Percentiles rank a stretch among this genome's conserved stretches.
phyloP scores from a whole-genome alignment of 2,888 invertebrate genomes.

The Drosophila seclusa region DNA sequence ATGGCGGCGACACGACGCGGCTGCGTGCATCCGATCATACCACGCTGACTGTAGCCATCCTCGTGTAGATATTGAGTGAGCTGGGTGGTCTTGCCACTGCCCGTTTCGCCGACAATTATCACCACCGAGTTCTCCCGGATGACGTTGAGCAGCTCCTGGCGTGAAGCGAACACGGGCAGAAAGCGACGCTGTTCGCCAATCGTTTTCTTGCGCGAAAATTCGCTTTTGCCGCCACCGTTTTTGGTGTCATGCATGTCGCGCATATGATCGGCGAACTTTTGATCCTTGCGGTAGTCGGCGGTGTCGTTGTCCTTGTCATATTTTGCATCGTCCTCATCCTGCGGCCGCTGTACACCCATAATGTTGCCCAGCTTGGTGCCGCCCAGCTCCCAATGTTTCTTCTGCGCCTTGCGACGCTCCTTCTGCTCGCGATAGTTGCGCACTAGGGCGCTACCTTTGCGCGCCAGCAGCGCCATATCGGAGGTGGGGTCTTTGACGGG shows the following conservation, averaged over 20 bases:
- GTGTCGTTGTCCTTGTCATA: constrained; percentile 89
- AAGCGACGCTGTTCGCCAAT: constrained; percentile 95
- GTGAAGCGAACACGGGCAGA: constrained; percentile 97
- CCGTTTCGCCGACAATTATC: constrained; percentile 92
- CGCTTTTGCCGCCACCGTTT: constrained; percentile 87
- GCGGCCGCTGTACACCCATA: constrained; percentile 95
- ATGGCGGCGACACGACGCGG: constrained; percentile 99
- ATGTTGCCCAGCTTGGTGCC: constrained; percentile 95
- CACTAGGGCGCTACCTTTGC: constrained; percentile 97
- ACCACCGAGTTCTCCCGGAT: constrained; percentile 97
- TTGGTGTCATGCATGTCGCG: constrained; percentile 86
- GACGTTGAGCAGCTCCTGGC: constrained; percentile 95
- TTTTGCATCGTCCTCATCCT: constrained; percentile 90
- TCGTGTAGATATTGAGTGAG: constrained; percentile 98
- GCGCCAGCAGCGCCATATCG: constrained; percentile 98
- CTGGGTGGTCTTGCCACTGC: constrained; percentile 95
- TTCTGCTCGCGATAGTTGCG: constrained; percentile 97
- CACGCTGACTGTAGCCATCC: constrained; percentile 96
- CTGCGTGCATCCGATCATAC: constrained; percentile 99
- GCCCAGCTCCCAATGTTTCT: constrained; percentile 99
- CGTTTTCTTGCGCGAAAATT: constrained; percentile 94
- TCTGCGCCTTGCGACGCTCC: constrained; percentile 97
- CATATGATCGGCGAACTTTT: constrained; percentile 98
- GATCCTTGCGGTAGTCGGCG: constrained; percentile 95
- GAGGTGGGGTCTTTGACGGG: constrained; percentile 97